Percentiles rank a stretch among this genome's conserved stretches.
phyloP scores from a whole-genome alignment of 2,113 vertebrate genomes.

The Spilogale gracilis region DNA sequence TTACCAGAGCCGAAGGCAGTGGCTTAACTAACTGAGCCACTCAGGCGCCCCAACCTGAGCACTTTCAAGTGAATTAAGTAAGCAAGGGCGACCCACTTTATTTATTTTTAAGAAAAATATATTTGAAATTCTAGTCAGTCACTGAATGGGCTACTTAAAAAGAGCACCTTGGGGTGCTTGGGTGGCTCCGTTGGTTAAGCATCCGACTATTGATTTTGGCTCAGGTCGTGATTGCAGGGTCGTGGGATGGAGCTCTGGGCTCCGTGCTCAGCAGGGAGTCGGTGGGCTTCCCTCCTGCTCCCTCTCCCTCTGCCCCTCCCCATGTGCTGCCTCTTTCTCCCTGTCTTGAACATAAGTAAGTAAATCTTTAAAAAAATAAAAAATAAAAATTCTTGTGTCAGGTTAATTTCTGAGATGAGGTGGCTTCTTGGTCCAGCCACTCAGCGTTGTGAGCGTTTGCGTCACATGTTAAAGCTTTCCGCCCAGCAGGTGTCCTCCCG shows the following conservation, averaged over 20 bases:
- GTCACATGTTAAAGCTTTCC: not conserved
- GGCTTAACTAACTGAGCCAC: too few relatives aligned
- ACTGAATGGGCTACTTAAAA: constrained; percentile 36
- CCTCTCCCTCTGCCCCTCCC: not conserved
- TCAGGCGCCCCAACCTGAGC: not conserved
- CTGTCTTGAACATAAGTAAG: not conserved
- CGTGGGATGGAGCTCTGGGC: not conserved
- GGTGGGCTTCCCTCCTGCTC: not conserved
- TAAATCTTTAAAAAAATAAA: not conserved
- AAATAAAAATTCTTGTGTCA: not conserved
- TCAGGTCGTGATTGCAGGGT: not conserved
- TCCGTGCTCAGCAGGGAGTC: too few relatives aligned
- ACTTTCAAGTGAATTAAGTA: not conserved
- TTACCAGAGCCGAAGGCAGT: too few relatives aligned
- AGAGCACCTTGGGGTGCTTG: not conserved
- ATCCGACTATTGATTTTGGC: not conserved
- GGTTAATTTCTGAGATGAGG: constrained; percentile 49
- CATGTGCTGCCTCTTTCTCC: not conserved
- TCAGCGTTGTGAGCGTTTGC: not conserved
- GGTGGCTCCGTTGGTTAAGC: not conserved
- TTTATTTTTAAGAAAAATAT: not conserved
- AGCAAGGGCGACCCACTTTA: not conserved
- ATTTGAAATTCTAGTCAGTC: not conserved
- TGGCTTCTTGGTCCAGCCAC: not conserved
- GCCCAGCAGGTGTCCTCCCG: not conserved